Evolutionary conservation across 2,888 invertebrate genomes (phyloP).

Genomic region (Thereva unica): DNA sequence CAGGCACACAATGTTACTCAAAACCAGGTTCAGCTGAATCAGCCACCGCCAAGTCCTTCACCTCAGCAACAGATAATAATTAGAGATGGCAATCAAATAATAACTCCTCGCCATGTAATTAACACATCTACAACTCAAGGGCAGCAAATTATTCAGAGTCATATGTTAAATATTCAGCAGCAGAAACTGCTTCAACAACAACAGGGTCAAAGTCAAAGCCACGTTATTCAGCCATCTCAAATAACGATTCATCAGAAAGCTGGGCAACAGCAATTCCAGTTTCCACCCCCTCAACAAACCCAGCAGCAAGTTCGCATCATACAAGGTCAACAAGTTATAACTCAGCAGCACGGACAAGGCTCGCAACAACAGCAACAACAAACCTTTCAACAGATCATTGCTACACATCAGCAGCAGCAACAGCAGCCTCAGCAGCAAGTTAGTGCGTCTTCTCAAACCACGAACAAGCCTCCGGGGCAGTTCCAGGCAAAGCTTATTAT

Average conservation of each 20-base stretch:
- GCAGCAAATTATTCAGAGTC: constrained; percentile 58
- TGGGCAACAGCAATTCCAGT: constrained; percentile 47
- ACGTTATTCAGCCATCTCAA: constrained; percentile 41
- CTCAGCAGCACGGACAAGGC: constrained; percentile 43
- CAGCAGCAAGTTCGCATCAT: constrained; percentile 45
- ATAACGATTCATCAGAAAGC: constrained; percentile 35
- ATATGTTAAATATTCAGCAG: constrained; percentile 54
- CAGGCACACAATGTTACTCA: constrained; percentile 20
- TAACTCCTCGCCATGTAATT: constrained; percentile 55
- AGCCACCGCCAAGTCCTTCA: constrained; percentile 42
- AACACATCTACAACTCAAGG: constrained; percentile 57
- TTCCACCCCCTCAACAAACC: constrained; percentile 12
- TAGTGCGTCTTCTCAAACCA: constrained; percentile 45
- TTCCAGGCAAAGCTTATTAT: constrained; percentile 57
- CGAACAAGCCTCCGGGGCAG: constrained; percentile 42
- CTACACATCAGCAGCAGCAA: constrained; percentile 44
- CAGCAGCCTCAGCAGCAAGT: constrained; percentile 46
- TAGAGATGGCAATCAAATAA: constrained; percentile 49
- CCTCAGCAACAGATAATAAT: constrained; percentile 46
- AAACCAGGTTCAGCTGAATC: constrained; percentile 5
- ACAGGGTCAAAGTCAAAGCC: constrained; percentile 35
- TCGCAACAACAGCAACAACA: constrained; percentile 38
- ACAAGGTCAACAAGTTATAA: constrained; percentile 46
- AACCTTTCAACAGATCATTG: constrained; percentile 44
- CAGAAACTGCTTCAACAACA: constrained; percentile 47